A percentile compares a stretch with the other conserved stretches of the same genome.
Evolutionary conservation across 2,113 vertebrate genomes (phyloP).

Genomic region (Otocyon megalotis): DNA sequence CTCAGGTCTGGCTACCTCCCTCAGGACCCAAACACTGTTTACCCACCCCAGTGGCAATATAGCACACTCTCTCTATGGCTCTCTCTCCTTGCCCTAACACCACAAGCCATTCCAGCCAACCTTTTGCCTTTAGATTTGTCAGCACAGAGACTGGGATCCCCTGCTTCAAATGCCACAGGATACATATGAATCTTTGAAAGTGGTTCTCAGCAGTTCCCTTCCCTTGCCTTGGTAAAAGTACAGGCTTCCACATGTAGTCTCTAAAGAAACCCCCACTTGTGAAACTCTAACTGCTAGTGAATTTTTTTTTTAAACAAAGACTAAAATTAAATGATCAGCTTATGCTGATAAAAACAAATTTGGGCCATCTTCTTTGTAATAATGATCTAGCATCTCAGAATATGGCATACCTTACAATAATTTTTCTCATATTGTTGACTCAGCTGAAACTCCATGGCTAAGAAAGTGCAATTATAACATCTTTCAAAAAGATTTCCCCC

Average conservation of each 20-base stretch:
- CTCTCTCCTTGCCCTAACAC: neutral
- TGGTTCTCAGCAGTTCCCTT: neutral
- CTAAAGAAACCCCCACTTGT: neutral
- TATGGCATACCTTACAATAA: neutral
- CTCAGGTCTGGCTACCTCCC: neutral
- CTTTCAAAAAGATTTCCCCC: conserved; percentile 5
- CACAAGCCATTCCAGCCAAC: neutral
- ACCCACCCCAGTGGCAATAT: neutral
- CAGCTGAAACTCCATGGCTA: neutral
- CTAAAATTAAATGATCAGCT: neutral
- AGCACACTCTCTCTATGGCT: neutral
- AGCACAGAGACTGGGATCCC: neutral
- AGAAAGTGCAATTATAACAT: neutral
- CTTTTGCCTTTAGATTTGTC: neutral
- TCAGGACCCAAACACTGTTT: neutral
- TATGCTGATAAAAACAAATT: neutral
- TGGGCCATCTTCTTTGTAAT: neutral
- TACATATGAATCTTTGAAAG: neutral
- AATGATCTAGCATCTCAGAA: neutral
- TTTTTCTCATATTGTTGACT: neutral
- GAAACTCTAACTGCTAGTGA: neutral
- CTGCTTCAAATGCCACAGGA: neutral
- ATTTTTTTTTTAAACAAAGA: neutral
- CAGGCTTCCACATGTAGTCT: neutral
- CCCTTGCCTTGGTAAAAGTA: neutral